phyloP scores from a whole-genome alignment of 1,140 invertebrate species.

The Eurosta solidaginis region DNA sequence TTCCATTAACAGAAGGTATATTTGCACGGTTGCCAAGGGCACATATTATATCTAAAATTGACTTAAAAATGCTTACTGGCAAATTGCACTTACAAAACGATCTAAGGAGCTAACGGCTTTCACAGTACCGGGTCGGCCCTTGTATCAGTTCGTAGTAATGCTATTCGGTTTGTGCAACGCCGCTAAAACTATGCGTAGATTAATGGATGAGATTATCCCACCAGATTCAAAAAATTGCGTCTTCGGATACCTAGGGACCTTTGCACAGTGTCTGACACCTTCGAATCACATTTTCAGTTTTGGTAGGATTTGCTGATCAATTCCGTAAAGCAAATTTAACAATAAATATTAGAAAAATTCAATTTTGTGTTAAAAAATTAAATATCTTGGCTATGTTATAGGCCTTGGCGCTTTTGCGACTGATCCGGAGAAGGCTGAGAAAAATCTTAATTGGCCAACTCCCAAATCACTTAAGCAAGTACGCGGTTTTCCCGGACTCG shows the following conservation, averaged over 20 bases:
- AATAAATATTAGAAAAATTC: constrained; percentile 59
- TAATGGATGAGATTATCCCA: too few relatives aligned
- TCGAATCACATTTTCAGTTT: too few relatives aligned
- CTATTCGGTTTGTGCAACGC: constrained; percentile 60
- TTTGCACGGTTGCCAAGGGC: background rate
- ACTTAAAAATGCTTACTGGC: constrained; percentile 51
- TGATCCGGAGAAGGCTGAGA: too few relatives aligned
- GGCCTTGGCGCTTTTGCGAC: constrained; percentile 31
- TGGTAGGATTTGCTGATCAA: too few relatives aligned
- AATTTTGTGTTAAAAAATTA: constrained; percentile 55
- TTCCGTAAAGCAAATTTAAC: constrained; percentile 52
- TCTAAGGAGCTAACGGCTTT: constrained; percentile 60
- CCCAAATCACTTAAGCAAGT: constrained; percentile 36
- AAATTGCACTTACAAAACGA: too few relatives aligned
- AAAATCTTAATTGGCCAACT: too few relatives aligned
- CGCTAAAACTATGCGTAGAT: too few relatives aligned
- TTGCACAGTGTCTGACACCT: too few relatives aligned
- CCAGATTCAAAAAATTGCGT: constrained; percentile 41
- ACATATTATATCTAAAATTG: constrained; percentile 27
- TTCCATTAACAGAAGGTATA: too few relatives aligned
- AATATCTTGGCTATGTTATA: constrained; percentile 39
- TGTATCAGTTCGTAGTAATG: constrained; percentile 59
- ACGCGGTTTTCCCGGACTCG: constrained; percentile 43
- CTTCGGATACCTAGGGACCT: background rate
- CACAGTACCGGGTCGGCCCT: constrained; percentile 55